A percentile compares a stretch with the other conserved stretches of the same genome.
phyloP scores from a whole-genome alignment of 2,797 vertebrate genomes.

The Mallotus villosus region DNA sequence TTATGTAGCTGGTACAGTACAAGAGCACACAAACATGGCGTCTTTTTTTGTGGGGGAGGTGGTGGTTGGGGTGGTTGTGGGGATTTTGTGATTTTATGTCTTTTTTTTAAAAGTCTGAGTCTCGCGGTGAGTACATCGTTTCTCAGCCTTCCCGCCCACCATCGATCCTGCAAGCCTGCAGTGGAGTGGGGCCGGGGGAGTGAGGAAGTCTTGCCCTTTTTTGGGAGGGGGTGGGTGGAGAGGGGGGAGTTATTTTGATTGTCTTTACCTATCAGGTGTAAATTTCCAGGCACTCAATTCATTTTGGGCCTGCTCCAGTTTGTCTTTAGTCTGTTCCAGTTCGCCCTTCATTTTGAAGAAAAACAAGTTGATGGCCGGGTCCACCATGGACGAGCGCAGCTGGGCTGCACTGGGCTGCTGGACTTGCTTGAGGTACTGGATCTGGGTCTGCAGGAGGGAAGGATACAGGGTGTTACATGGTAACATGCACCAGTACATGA shows the following conservation, averaged over 20 bases:
- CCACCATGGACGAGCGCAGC: constrained; percentile 98
- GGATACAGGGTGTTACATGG: constrained; percentile 29
- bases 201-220: constrained; percentile 97
- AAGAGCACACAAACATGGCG: constrained; percentile 83
- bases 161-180: constrained; percentile 95
- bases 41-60: constrained; percentile 70
- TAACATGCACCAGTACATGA: not conserved
- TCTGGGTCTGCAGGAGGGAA: constrained; percentile 89
- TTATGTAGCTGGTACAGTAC: constrained; percentile 90
- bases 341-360: constrained; percentile 99
- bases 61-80: constrained; percentile 25
- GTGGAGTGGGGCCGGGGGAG: constrained; percentile 85
- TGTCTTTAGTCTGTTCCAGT: constrained; percentile 99
- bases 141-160: constrained; percentile 91
- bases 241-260: constrained; percentile 84
- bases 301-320: constrained; percentile 99
- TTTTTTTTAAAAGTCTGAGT: constrained; percentile 97
- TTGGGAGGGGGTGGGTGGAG: constrained; percentile 55
- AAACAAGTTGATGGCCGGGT: constrained; percentile 99
- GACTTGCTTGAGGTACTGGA: constrained; percentile 99
- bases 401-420: constrained; percentile 98
- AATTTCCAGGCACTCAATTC: constrained; percentile 99
- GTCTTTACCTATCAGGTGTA: constrained; percentile 99
- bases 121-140: constrained; percentile 96
- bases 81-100: constrained; percentile 81